Evolutionary conservation across 1,140 invertebrate species (phyloP), one percentile per base, ranked within the genome.

Genomic region (Ips typographus): DNA sequence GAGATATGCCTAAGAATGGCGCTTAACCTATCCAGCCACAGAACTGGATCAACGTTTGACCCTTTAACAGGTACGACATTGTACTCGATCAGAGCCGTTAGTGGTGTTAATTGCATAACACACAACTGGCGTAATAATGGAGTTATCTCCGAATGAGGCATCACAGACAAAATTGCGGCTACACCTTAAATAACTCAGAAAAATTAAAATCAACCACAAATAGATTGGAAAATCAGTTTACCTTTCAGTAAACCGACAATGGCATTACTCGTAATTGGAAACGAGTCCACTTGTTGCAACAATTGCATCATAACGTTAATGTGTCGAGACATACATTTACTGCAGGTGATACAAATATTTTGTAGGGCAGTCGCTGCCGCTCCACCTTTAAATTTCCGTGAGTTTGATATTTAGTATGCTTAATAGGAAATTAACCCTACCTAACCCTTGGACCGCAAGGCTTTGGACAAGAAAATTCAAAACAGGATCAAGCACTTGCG

Each of bases 21-120:
- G 36, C 95, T 89, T 65, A 98, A 83, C 75, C 96, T 85, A 83
- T 98, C 96, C 49, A 99, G 82, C 94, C 95, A 98, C 67, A 94
- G 83, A 37, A 89, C 89, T n/a, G 96, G 95, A 85, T 98, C 95
- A 44, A 81, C 84, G 73, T 88, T 84, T 7, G 80, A 82, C 59
- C 82, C 82, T 76, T 77, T 76, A 3, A 81, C 70, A 2, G 79
- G 77, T 39, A 78, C 71, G 2, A 74, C 73, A 74, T 79, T 80
- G 42, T 82, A 80, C 72, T 87, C 81, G 55, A 89, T 79, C 66
- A 91, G 77, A 70, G 85, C 75, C 71, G 83, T 82, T 38, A 95
- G 78, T 3, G 89, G 89, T 59, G 82, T 85, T n/a, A 91, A 81
- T 80, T 94, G 92, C 72, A 91, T 86, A 64, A 86, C 85, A 76